phyloP scores from a whole-genome alignment of 2,888 invertebrate species.

The Ochropleura plecta region DNA sequence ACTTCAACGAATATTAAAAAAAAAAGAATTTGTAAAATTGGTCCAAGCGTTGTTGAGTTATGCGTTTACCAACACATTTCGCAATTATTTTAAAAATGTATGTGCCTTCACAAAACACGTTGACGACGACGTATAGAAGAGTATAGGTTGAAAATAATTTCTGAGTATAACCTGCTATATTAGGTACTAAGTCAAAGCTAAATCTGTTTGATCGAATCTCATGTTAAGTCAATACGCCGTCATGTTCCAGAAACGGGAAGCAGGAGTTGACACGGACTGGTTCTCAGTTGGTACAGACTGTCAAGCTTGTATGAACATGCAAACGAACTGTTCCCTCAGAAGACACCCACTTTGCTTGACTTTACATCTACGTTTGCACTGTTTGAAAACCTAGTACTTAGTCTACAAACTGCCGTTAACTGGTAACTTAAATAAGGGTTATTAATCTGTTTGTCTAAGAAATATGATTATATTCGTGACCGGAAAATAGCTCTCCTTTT shows the following conservation, averaged over 20 bases:
- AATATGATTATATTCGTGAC: too few relatives aligned
- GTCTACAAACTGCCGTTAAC: neutral
- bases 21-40: too few relatives aligned
- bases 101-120: neutral
- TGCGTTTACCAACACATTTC: too few relatives aligned
- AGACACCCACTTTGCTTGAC: conserved; percentile 22
- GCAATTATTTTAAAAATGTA: too few relatives aligned
- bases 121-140: neutral
- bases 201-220: neutral
- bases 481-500: neutral
- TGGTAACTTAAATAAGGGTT: neutral
- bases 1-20: too few relatives aligned
- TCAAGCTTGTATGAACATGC: conserved; percentile 23
- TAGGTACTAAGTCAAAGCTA: neutral
- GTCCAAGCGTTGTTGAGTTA: too few relatives aligned
- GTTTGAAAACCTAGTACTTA: neutral
- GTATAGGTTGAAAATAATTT: neutral
- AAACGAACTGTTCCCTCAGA: conserved; percentile 8
- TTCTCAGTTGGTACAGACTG: conserved; percentile 19
- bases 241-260: conserved; percentile 31
- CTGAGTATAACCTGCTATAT: neutral
- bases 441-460: neutral
- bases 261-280: conserved; percentile 27
- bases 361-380: neutral
- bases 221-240: conserved; percentile 20